Conservation (phyloP, 2,888 invertebrate species). For the Nowickia ferox region DNA sequence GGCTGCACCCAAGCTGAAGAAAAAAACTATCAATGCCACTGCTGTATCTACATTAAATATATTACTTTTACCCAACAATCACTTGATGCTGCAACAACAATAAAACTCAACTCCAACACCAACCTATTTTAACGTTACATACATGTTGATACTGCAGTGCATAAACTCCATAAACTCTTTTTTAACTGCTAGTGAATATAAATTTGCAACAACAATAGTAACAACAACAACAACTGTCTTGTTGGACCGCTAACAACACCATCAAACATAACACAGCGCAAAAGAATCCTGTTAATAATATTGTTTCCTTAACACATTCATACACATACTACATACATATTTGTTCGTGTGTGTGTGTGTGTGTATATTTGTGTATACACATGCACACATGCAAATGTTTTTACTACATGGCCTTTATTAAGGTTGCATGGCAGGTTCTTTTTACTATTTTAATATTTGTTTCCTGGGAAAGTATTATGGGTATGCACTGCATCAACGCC, state of each 20-base stretch:
- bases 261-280: conserved; percentile 28
- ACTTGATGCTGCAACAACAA: conserved; percentile 46
- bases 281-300: conserved; percentile 67
- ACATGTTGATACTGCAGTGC: conserved; percentile 3
- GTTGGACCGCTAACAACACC: conserved; percentile 6
- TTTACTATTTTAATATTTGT: conserved; percentile 37
- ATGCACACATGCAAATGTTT: conserved; percentile 21
- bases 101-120: conserved; percentile 44
- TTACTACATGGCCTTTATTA: conserved; percentile 55
- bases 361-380: background rate
- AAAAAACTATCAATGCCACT: conserved; percentile 66
- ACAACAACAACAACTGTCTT: conserved; percentile 12
- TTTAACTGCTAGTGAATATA: conserved; percentile 33
- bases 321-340: conserved; percentile 7
- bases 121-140: conserved; percentile 11
- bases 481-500: conserved; percentile 69
- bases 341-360: background rate
- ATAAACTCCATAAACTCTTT: conserved; percentile 9
- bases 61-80: conserved; percentile 51
- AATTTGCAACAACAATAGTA: conserved; percentile 35
- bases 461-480: conserved; percentile 74
- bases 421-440: conserved; percentile 72
- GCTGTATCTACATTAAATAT: conserved; percentile 53
- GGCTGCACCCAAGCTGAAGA: conserved; percentile 72
- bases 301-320: conserved; percentile 22